A percentile compares a stretch with the other conserved stretches of the same genome.
Evolutionary conservation across 2,113 vertebrate genomes (phyloP).

Genomic region (Anthoscopus minutus): DNA sequence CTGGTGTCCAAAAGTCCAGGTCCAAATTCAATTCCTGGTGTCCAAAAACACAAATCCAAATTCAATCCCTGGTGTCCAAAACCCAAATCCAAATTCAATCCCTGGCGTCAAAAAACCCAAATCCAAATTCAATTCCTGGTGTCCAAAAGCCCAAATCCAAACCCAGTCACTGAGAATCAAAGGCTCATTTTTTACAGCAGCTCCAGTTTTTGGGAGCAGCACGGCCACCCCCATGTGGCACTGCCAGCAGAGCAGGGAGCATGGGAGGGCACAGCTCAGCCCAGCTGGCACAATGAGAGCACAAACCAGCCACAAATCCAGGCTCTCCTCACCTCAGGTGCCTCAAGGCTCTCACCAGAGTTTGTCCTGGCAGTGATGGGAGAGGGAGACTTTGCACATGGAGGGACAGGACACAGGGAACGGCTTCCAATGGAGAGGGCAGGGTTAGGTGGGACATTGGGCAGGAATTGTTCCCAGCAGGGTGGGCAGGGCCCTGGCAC

Average conservation of each 20-base stretch:
- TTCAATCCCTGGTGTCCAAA: neutral
- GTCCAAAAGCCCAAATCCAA: neutral
- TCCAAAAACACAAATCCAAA: neutral
- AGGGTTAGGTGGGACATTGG: rapidly evolving
- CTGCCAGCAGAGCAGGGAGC: neutral
- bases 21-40: neutral
- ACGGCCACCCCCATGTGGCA: neutral
- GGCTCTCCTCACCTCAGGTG: neutral
- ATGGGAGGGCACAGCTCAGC: neutral
- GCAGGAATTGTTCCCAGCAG: rapidly evolving
- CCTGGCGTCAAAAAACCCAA: neutral
- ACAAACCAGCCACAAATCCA: neutral
- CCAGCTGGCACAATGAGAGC: rapidly evolving
- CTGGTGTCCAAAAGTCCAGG: neutral
- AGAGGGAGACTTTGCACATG: neutral
- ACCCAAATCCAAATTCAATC: neutral
- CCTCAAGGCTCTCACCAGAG: neutral
- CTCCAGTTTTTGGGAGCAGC: neutral
- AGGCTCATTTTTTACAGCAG: neutral
- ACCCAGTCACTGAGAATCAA: neutral
- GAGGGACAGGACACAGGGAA: neutral
- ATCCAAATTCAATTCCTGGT: neutral
- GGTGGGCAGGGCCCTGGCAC: neutral
- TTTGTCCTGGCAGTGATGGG: neutral
- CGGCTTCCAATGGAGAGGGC: rapidly evolving